Conservation (phyloP, 2,113 vertebrate species). For the Australoheros scitulus region DNA sequence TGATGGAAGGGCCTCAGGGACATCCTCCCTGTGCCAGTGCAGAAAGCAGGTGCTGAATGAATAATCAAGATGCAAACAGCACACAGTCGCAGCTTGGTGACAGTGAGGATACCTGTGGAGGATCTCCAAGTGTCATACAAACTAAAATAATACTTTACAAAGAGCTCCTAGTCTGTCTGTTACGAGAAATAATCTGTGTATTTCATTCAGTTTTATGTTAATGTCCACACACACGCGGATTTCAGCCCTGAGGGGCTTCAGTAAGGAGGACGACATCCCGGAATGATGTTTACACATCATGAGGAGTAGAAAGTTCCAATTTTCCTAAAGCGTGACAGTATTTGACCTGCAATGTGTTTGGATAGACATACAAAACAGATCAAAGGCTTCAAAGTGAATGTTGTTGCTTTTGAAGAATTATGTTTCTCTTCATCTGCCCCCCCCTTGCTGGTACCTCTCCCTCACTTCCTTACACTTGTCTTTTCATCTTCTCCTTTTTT, state of each 20-base stretch:
- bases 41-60: constrained; percentile 60
- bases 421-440: constrained; percentile 46
- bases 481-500: constrained; percentile 83
- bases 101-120: constrained; percentile 16
- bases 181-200: neutral
- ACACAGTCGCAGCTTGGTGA: constrained; percentile 13
- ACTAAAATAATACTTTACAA: constrained; percentile 21
- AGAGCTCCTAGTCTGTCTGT: neutral
- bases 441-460: constrained; percentile 39
- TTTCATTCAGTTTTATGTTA: constrained; percentile 25
- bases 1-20: constrained; percentile 66
- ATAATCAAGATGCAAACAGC: constrained; percentile 43
- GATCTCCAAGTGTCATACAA: constrained; percentile 9
- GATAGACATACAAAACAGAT: constrained; percentile 64
- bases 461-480: constrained; percentile 84
- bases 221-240: constrained; percentile 13
- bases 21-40: constrained; percentile 66
- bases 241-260: neutral
- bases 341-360: constrained; percentile 68
- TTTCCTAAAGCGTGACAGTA: constrained; percentile 42
- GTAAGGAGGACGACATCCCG: constrained; percentile 2
- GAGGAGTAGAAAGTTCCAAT: constrained; percentile 25
- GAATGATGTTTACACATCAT: constrained; percentile 51
- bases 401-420: constrained; percentile 75
- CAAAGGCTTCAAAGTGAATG: constrained; percentile 73